Percentiles rank a stretch among this genome's conserved stretches.
Evolutionary conservation across 2,888 invertebrate species (phyloP).

Genomic region (Junonia oenone): DNA sequence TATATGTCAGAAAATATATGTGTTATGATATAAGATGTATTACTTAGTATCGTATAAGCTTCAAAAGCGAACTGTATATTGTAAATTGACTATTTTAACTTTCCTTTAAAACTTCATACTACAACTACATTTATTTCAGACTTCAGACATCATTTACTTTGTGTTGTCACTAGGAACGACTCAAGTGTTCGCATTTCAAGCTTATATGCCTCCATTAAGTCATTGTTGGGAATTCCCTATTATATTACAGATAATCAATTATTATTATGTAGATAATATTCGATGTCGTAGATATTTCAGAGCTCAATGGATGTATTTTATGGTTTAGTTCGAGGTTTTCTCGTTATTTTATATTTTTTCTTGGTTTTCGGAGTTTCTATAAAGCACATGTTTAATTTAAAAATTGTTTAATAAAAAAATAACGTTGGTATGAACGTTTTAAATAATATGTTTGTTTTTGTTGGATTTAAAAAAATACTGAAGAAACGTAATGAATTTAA

Average conservation of each 20-base stretch:
- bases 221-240: background rate
- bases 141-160: background rate
- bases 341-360: background rate
- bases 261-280: conserved; percentile 10
- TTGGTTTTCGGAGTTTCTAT: background rate
- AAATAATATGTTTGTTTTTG: background rate
- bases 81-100: background rate
- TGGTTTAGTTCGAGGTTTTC: background rate
- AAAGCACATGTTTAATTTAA: background rate
- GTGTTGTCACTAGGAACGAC: background rate
- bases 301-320: conserved; percentile 14
- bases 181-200: conserved; percentile 9
- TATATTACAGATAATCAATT: conserved; percentile 10
- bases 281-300: conserved; percentile 14
- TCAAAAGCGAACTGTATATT: conserved; percentile 9
- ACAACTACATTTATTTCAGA: too few species aligned
- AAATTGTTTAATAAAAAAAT: background rate
- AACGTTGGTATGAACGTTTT: background rate
- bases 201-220: conserved; percentile 1
- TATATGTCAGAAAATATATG: background rate
- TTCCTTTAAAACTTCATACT: background rate
- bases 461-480: too few species aligned
- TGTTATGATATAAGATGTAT: background rate
- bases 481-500: too few species aligned
- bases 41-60: conserved; percentile 1